Base-by-base conservation (phyloP, 1,140 invertebrate species). In the Tenebrio molitor region DNA sequence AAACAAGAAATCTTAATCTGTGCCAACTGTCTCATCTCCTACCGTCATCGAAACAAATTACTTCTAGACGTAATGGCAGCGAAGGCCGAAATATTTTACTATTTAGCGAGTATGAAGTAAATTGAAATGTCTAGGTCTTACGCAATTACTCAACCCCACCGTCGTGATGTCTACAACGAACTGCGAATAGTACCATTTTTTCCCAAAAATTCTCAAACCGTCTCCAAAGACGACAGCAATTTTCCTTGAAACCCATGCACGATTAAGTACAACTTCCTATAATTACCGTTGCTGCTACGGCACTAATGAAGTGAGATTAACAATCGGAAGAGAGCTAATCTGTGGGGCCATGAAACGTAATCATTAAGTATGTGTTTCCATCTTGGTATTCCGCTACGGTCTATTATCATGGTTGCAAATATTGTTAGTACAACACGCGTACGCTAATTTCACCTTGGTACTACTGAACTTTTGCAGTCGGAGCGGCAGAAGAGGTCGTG, bases 301-400 rank as follows among this genome's bases (percentile, higher is more conserved):
- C 23, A 25, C 50, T 29, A 19, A 39, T 17, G 63, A 65, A 39
- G 8, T 63, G 15, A 17, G 58, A 16, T 39, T 65, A 65, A 65
- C 15, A 6, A 39, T 65, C 1, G 50, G 50, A 58, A 58, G 50
- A 33, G 21, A n/a, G 44, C 39, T 67, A 72, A 72, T 73, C 53
- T 58, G 25, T 34, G 68, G 66, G 72, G 68, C 72, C 72, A 69
- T 73, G 72, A 73, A 64, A 69, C 66, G 42, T 64, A 69, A 73
- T 73, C 44, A 66, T 73, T 66, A 66, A 66, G 29, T 21, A 8
- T 58, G 29, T 21, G 1, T 58, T 62, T 50, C 66, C 39, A 66
- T 66, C 64, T 66, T 34, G n/a, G 23, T 58, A 58, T n/a, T n/a
- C n/a, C n/a, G n/a, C n/a, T n/a, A n/a, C n/a, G 42, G 41, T n/a